These are phyloP conservation scores for Henricia sp. DNA, from an alignment of 53 echinoderm and acorn worm genomes.

Conservation along the genomic window DNA sequence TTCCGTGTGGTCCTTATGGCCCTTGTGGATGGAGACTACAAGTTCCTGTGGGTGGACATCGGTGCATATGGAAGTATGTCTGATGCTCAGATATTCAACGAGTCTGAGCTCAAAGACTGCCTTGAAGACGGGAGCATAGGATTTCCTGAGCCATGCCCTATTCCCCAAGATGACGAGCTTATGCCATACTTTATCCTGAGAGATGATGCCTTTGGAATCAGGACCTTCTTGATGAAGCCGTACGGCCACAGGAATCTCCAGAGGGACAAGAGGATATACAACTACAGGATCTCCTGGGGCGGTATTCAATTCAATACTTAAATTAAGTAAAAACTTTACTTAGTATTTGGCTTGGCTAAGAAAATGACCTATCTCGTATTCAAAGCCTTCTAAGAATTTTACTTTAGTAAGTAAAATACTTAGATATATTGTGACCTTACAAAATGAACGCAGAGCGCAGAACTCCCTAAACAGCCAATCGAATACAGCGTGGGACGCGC, in stretches of 20 bases:
- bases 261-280: conserved; percentile 7
- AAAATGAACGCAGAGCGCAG: no score
- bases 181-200: conserved; percentile 34
- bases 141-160: conserved; percentile 41
- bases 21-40: conserved; percentile 50
- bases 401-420: no score
- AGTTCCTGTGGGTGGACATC: conserved; percentile 55
- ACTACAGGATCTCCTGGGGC: conserved; percentile 45
- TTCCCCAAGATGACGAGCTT: conserved; percentile 11
- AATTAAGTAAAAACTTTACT: no score
- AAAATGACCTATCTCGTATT: no score
- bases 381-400: no score
- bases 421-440: no score
- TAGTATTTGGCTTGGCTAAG: no score
- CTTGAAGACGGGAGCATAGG: conserved; percentile 12
- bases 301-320: no score
- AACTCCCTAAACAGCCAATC: no score
- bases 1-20: conserved; percentile 51
- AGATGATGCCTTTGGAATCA: conserved; percentile 45
- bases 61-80: conserved; percentile 18
- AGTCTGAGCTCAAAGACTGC: conserved; percentile 24
- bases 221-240: conserved; percentile 57
- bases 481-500: no score
- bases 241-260: background rate
- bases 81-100: conserved; percentile 60